phyloP scores from a whole-genome alignment of 2,888 invertebrate genomes.

The Mesodorylaimus sp. region DNA sequence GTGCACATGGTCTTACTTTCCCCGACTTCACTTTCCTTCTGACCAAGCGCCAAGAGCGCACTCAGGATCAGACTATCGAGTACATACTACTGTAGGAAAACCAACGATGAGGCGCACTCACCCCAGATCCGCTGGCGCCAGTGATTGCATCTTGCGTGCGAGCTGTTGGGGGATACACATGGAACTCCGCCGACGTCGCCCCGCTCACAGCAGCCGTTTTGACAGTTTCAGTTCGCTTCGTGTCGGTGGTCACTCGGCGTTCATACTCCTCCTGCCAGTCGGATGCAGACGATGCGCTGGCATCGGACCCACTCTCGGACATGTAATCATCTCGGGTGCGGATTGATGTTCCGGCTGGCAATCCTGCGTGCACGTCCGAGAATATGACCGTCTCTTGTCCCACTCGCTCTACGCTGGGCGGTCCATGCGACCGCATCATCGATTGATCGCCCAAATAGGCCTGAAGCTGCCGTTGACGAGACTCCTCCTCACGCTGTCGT shows the following conservation, averaged over 20 bases:
- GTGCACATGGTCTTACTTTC: no score
- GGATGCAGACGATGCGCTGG: conserved; percentile 19
- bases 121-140: not conserved
- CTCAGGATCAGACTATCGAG: no score
- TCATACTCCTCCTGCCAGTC: conserved; percentile 23
- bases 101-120: no score
- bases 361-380: conserved; percentile 1
- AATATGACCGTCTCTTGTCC: conserved; percentile 10
- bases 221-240: conserved; percentile 23
- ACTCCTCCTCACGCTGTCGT: not conserved
- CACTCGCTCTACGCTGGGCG: conserved; percentile 9
- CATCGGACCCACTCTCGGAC: not conserved
- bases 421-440: no score
- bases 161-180: conserved; percentile 13
- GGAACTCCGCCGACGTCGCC: conserved; percentile 12
- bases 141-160: not conserved
- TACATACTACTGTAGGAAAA: no score
- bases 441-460: not conserved
- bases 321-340: not conserved
- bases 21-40: no score
- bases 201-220: conserved; percentile 21
- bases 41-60: no score
- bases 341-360: not conserved
- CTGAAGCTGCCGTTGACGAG: not conserved
- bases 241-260: conserved; percentile 24